Evolutionary conservation across 2,888 invertebrate species (phyloP), one percentile per base, ranked within the genome.

Genomic region (Esperia sulphurella): DNA sequence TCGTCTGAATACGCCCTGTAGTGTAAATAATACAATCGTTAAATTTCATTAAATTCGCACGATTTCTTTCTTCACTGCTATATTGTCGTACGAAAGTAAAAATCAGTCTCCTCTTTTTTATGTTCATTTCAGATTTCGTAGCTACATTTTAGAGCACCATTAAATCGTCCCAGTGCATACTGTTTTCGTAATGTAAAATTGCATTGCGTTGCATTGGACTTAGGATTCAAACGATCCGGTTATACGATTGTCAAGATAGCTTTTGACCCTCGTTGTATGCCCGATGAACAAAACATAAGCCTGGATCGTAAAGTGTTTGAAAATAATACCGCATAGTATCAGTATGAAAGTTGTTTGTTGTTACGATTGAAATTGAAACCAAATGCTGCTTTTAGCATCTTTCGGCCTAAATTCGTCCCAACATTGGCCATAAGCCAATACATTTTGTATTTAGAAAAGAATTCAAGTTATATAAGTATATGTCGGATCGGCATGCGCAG

Each of bases 231-330:
- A 58, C 67, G 68, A 71, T 71, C 74, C 68, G 65, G 68, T 72
- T 68, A 60, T 65, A 54, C 68, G 76, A 79, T 77, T 65, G 58
- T 53, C 50, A 21, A 55, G 78, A 79, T 81, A 79, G 65, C 79
- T 68, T 68, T 65, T 79, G 79, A 81, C 79, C 80, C 57, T 61
- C 52, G 59, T 59, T 57, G 60, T 68, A 66, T 63, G 68, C 41
- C 48, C 14, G 30, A 29, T 41, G 41, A 39, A 47, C 42, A 37
- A 30, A 40, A 43, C 44, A 45, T 30, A 12, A 14, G n/a, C 37
- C 21, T 48, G 42, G 12, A 45, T 41, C 30, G 33, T 29, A 41
- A 14, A 40, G 21, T 29, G 38, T 12, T 29, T n/a, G 33, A 35
- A 35, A 10, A 31, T 14, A 41, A 28, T 41, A 41, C 29, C 28